phyloP scores from a whole-genome alignment of 2,888 invertebrate genomes.

The Coenonympha arcania region DNA sequence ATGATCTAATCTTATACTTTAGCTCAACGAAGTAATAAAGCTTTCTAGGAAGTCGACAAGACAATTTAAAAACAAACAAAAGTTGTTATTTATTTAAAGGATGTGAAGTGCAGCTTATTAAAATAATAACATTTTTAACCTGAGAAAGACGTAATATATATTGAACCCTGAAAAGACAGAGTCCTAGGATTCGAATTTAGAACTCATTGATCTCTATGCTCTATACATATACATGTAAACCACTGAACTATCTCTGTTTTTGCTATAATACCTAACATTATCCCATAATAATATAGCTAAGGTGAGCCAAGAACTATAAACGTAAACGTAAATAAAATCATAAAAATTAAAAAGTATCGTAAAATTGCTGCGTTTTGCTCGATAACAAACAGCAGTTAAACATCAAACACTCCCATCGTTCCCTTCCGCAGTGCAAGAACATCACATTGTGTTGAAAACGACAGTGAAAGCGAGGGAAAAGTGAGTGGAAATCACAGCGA shows the following conservation, averaged over 20 bases:
- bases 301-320: too few species aligned
- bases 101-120: too few species aligned
- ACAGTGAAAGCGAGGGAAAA: constrained; percentile 21
- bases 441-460: constrained; percentile 11
- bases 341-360: background rate
- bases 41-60: background rate
- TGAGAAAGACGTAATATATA: too few species aligned
- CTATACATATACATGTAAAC: too few species aligned
- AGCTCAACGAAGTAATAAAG: background rate
- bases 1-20: background rate
- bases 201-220: too few species aligned
- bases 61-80: background rate
- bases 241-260: too few species aligned
- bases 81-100: background rate
- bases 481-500: constrained; percentile 11
- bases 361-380: constrained; percentile 1
- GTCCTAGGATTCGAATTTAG: too few species aligned
- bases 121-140: too few species aligned
- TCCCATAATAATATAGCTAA: too few species aligned
- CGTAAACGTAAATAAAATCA: background rate
- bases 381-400: background rate
- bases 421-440: constrained; percentile 6
- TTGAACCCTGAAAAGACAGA: too few species aligned
- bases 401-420: background rate
- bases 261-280: too few species aligned